Conservation (phyloP, 2,113 vertebrate genomes). For the Mustela lutreola region DNA sequence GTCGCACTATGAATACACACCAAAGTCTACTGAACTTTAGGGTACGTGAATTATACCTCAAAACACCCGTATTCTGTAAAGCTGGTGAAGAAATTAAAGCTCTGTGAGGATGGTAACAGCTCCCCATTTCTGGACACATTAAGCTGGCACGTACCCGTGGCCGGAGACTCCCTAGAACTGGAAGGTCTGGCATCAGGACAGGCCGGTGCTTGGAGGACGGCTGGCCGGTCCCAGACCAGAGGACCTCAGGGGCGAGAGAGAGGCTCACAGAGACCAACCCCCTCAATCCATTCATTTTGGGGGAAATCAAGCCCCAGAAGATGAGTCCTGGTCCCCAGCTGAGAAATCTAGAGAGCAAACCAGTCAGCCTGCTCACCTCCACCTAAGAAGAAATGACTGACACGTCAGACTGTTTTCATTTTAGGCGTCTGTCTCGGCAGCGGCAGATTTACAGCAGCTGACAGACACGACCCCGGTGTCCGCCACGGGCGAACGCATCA, state of each 20-base stretch:
- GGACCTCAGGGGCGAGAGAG: neutral
- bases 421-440: no score
- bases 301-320: neutral
- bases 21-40: neutral
- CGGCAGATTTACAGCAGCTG: neutral
- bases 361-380: neutral
- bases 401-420: neutral
- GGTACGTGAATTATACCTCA: neutral
- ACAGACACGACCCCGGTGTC: neutral
- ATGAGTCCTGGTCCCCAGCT: neutral
- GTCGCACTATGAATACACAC: neutral
- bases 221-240: neutral
- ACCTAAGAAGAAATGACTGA: no score
- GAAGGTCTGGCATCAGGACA: neutral
- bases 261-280: neutral
- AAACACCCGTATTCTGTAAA: neutral
- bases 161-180: no score
- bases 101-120: neutral
- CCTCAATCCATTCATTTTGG: no score
- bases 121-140: neutral
- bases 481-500: rapidly evolving
- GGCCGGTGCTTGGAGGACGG: rapidly evolving
- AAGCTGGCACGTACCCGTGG: neutral
- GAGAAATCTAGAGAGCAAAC: neutral
- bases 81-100: neutral